Conservation (phyloP, 2,113 vertebrate genomes). For the Salvelinus fontinalis region DNA sequence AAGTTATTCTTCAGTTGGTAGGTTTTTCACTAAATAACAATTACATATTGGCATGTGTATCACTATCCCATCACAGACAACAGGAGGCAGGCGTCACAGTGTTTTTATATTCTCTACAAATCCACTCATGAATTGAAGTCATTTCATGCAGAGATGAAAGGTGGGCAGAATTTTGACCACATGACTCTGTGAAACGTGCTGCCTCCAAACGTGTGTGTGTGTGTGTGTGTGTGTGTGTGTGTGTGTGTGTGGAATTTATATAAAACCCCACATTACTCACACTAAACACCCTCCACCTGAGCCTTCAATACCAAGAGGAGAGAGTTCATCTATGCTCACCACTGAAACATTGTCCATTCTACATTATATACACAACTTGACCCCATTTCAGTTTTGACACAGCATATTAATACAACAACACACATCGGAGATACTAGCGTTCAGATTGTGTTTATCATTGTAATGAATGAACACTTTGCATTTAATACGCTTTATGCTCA, state of each 20-base stretch:
- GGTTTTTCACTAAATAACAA: no score
- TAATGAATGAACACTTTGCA: neutral
- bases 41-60: no score
- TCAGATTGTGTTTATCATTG: neutral
- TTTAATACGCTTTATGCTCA: neutral
- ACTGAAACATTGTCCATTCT: neutral
- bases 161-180: no score
- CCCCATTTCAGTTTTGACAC: neutral
- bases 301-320: neutral
- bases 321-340: neutral
- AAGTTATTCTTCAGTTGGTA: no score
- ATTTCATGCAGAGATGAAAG: constrained; percentile 9
- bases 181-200: no score
- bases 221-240: constrained; percentile 6
- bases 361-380: neutral
- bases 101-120: no score
- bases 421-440: neutral
- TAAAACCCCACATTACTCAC: neutral
- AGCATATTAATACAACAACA: neutral
- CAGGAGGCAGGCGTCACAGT: neutral
- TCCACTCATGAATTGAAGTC: neutral
- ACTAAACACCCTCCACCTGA: neutral
- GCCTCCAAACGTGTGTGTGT: neutral
- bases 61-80: neutral
- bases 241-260: neutral